phyloP scores from a whole-genome alignment of 2,888 invertebrate genomes.

The Cerastoderma edule region DNA sequence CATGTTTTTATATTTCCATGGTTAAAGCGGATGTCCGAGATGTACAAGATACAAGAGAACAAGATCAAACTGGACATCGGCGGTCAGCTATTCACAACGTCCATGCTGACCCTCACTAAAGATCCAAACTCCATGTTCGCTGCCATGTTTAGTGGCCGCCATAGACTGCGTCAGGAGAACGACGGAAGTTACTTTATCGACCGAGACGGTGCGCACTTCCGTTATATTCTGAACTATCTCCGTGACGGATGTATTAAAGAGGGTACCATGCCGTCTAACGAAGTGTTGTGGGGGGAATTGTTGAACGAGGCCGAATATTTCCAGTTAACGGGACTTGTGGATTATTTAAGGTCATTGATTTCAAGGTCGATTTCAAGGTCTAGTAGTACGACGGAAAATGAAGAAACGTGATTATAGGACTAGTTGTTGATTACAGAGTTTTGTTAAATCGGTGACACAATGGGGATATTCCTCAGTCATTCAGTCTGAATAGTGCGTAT shows the following conservation, averaged over 20 bases:
- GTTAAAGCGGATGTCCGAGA: constrained; percentile 76
- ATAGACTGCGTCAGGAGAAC: constrained; percentile 71
- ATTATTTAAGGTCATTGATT: constrained; percentile 66
- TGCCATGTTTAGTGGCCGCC: constrained; percentile 80
- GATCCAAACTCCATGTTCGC: constrained; percentile 77
- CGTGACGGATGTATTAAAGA: constrained; percentile 78
- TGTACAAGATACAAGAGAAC: constrained; percentile 76
- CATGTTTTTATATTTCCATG: background rate
- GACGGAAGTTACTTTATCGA: constrained; percentile 81
- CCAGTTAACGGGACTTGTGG: constrained; percentile 73
- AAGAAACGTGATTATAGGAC: no score
- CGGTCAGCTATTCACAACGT: constrained; percentile 77
- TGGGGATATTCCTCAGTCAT: no score
- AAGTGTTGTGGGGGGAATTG: constrained; percentile 74
- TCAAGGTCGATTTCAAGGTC: constrained; percentile 59
- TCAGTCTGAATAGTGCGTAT: no score
- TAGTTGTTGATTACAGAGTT: no score
- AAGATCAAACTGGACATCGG: constrained; percentile 80
- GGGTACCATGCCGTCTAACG: constrained; percentile 74
- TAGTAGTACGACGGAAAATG: constrained; percentile 34
- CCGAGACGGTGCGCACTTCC: constrained; percentile 78
- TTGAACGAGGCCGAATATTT: constrained; percentile 79
- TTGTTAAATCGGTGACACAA: no score
- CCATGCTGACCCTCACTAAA: constrained; percentile 74
- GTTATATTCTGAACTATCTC: constrained; percentile 77